phyloP scores from a whole-genome alignment of 2,113 vertebrate species.

The Leucoraja erinaceus region DNA sequence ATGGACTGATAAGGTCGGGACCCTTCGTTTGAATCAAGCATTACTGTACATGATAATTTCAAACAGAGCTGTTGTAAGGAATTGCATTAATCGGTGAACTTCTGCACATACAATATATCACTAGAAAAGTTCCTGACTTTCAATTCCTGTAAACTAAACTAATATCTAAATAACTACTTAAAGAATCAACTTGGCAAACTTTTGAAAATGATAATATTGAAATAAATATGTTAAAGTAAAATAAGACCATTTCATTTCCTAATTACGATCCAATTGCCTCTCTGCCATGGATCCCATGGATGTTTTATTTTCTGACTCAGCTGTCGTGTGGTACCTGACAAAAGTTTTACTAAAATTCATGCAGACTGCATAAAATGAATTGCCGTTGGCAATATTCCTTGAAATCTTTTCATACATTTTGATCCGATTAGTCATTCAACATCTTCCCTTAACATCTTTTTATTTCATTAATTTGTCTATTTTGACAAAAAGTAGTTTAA shows the following conservation, averaged over 20 bases:
- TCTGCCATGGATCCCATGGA: too few species aligned
- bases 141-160: too few species aligned
- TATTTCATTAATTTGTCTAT: too few species aligned
- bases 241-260: background rate
- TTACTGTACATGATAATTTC: too few species aligned
- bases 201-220: background rate
- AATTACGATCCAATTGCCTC: too few species aligned
- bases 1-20: too few species aligned
- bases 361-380: background rate
- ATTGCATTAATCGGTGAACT: background rate
- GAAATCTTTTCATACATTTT: background rate
- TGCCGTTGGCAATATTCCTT: background rate
- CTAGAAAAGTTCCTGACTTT: background rate
- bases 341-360: background rate
- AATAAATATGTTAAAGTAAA: background rate
- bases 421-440: too few species aligned
- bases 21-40: too few species aligned
- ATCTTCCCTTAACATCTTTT: too few species aligned
- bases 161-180: background rate
- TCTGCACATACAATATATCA: background rate
- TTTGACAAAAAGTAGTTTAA: background rate
- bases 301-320: background rate
- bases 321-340: background rate
- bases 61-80: background rate
- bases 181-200: background rate